phyloP scores from a whole-genome alignment of 2,797 vertebrate genomes.

The Siniperca undulata region DNA sequence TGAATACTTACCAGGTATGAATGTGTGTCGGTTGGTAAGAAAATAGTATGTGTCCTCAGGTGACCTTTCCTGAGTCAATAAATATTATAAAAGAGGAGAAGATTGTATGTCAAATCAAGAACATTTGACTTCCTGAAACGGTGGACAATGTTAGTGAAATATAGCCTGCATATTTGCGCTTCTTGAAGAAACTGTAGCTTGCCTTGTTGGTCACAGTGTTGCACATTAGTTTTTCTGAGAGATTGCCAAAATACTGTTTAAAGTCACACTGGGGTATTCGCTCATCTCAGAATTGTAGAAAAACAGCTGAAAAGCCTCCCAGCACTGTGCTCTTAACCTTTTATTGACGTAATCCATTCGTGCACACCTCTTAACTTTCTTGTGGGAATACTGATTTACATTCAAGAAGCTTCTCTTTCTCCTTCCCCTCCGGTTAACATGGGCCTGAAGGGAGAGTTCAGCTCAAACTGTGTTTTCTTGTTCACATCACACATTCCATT shows the following conservation, averaged over 20 bases:
- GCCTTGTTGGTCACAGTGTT: constrained; percentile 17
- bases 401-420: constrained; percentile 28
- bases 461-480: constrained; percentile 30
- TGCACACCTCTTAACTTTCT: constrained; percentile 45
- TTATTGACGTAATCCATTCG: constrained; percentile 32
- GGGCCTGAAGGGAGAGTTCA: constrained; percentile 31
- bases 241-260: constrained; percentile 27
- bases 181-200: constrained; percentile 15
- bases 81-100: not conserved
- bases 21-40: not conserved
- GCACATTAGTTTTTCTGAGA: constrained; percentile 29
- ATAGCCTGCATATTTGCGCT: not conserved
- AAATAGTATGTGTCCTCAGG: not conserved
- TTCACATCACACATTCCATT: constrained; percentile 17
- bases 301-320: constrained; percentile 31
- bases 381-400: constrained; percentile 41
- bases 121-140: not conserved
- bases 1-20: not conserved
- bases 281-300: constrained; percentile 29
- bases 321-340: constrained; percentile 41
- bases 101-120: not conserved
- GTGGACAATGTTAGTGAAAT: not conserved
- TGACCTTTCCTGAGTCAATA: not conserved
- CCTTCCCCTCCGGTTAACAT: constrained; percentile 20
- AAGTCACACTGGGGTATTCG: constrained; percentile 15